Evolutionary conservation across 1,140 invertebrate species (phyloP).

Genomic region (Tetranychus cinnabarinus): DNA sequence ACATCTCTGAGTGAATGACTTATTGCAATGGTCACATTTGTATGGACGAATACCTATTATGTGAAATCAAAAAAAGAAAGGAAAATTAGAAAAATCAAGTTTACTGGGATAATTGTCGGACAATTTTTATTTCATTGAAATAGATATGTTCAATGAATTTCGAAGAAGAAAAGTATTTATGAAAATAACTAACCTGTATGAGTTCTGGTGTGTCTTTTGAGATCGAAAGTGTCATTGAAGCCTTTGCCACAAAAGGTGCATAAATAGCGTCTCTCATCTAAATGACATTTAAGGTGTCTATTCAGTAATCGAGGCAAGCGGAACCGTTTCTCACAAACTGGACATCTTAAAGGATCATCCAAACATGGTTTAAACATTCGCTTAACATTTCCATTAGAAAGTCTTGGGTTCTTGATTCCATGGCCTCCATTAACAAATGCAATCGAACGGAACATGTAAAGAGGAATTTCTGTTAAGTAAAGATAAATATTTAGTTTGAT

Average conservation of each 20-base stretch:
- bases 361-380: neutral
- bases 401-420: slow-evolving; percentile 91
- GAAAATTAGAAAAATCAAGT: too few relatives aligned
- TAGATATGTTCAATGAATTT: too few relatives aligned
- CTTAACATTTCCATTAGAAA: slow-evolving; percentile 17
- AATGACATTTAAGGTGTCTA: slow-evolving; percentile 97
- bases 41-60: too few relatives aligned
- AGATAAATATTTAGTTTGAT: too few relatives aligned
- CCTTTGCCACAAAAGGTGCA: slow-evolving; percentile 99
- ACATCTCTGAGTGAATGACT: too few relatives aligned
- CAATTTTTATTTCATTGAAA: too few relatives aligned
- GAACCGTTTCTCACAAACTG: slow-evolving; percentile 80
- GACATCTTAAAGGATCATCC: slow-evolving; percentile 32
- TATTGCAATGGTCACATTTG: too few relatives aligned
- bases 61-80: too few relatives aligned
- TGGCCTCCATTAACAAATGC: slow-evolving; percentile 97
- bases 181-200: slow-evolving; percentile 49
- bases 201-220: slow-evolving; percentile 93
- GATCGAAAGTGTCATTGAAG: slow-evolving; percentile 98
- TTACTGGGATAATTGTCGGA: too few relatives aligned
- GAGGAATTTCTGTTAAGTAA: neutral
- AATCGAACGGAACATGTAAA: slow-evolving; percentile 25
- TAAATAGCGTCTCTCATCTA: slow-evolving; percentile 87
- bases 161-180: too few relatives aligned
- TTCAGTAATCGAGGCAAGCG: slow-evolving; percentile 81